Conservation (phyloP, 2,797 vertebrate species). For the Pantherophis vulpinus region DNA sequence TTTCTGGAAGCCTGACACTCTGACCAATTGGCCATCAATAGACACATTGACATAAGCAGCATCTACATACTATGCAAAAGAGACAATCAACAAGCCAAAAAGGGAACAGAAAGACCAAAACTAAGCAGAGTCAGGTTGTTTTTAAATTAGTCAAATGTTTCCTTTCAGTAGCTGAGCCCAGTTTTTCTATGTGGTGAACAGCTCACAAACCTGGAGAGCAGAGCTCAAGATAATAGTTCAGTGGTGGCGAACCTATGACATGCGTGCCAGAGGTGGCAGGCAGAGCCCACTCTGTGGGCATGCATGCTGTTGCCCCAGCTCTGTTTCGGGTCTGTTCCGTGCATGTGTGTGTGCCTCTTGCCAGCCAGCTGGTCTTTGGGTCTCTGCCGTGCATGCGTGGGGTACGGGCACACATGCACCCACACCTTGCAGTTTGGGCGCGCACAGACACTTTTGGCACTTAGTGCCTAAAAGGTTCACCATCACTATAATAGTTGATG, state of each 20-base stretch:
- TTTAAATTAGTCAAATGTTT: not conserved
- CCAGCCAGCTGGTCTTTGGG: too few species aligned
- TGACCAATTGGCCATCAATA: not conserved
- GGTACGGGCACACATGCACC: too few species aligned
- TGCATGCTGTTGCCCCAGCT: too few species aligned
- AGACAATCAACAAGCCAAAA: not conserved
- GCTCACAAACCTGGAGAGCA: not conserved
- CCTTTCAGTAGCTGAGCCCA: not conserved
- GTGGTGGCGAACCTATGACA: too few species aligned
- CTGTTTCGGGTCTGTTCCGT: too few species aligned
- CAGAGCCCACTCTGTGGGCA: too few species aligned
- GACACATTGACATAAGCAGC: not conserved
- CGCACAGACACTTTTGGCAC: too few species aligned
- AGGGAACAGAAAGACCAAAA: not conserved
- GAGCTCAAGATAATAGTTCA: not conserved
- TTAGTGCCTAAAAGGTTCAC: too few species aligned
- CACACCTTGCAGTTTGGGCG: too few species aligned
- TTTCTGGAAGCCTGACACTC: not conserved
- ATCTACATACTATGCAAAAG: not conserved
- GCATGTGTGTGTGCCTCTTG: fast-evolving
- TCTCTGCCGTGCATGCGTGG: too few species aligned
- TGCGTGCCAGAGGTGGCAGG: too few species aligned
- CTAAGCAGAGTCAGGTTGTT: not conserved
- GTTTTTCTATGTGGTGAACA: not conserved
- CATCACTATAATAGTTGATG: not conserved